Evolutionary conservation across 2,113 vertebrate genomes (phyloP).

Genomic region (Ptilorrhoa leucosticta): DNA sequence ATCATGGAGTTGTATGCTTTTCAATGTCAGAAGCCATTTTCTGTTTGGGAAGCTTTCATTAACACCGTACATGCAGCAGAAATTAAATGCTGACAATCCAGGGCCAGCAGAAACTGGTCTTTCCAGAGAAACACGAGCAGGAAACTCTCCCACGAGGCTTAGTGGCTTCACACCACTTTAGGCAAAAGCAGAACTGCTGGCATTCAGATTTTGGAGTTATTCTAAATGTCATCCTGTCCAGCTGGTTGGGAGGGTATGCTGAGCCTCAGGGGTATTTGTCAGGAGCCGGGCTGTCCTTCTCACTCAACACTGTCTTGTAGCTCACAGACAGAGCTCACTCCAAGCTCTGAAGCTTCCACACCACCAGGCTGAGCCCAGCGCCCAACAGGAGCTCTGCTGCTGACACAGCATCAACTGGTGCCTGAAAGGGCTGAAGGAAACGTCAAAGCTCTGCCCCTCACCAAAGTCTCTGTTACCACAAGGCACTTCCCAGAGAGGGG

Average conservation of each 20-base stretch:
- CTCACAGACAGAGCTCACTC: background rate
- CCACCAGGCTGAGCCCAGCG: background rate
- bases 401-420: accelerated
- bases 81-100: background rate
- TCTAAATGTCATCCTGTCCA: background rate
- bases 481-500: background rate
- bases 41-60: background rate
- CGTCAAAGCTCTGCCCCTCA: background rate
- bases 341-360: too few species aligned
- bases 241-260: accelerated
- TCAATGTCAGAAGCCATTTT: background rate
- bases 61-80: background rate
- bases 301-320: background rate
- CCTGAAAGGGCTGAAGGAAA: too few species aligned
- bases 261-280: background rate
- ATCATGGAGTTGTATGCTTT: background rate
- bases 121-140: background rate
- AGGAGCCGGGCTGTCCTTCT: background rate
- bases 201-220: background rate
- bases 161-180: background rate
- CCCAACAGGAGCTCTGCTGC: background rate
- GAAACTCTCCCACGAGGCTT: background rate
- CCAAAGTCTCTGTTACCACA: background rate
- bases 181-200: background rate
- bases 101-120: background rate